Base-by-base conservation (phyloP, 2,888 invertebrate genomes). In the Vandiemenella viatica region DNA sequence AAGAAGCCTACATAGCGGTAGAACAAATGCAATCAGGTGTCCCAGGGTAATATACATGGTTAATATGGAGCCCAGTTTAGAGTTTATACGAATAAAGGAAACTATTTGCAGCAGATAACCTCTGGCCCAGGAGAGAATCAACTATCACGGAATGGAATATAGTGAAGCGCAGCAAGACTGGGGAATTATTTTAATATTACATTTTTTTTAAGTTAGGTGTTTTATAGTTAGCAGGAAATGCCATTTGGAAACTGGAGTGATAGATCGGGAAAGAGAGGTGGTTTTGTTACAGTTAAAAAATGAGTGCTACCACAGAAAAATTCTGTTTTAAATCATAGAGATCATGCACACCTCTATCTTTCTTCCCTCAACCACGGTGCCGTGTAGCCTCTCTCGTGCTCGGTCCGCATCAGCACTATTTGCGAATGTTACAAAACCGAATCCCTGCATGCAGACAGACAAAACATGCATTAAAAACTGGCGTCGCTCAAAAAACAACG, bases 341-440 rank as follows among this genome's bases (percentile, higher is more conserved):
- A 54, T 81, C 88, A 89, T 88, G 88, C 88, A 89, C 88, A 96
- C 96, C 93, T 97, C 98, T 84, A 98, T 96, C 85, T 97, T 98
- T 82, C 98, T 87, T 83, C 97, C 97, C 88, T 98, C 98, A 85
- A 97, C 95, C 87, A 96, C 92, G 80, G 95, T 93, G 85, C 96
- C 96, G 86, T 98, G 96, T 80, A 98, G 90, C 84, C 95, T 92
- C 84, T 95, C 95, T 83, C 97, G 92, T 87, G 98, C 97, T 83
- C 91, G 88, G 84, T 97, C 97, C 78, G 97, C 97, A 82, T 98
- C 97, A 81, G 87, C 88, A 83, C 92, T 92, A 87, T 91, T 93
- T 85, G 95, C 95, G 91, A 98, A 98, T 84, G 97, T 98, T 85
- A 98, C 97, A 90, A 98, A 98, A 87, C 97, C 97, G 87, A 98